Conservation (phyloP, 2,888 invertebrate species). For the Plagodis pulveraria region DNA sequence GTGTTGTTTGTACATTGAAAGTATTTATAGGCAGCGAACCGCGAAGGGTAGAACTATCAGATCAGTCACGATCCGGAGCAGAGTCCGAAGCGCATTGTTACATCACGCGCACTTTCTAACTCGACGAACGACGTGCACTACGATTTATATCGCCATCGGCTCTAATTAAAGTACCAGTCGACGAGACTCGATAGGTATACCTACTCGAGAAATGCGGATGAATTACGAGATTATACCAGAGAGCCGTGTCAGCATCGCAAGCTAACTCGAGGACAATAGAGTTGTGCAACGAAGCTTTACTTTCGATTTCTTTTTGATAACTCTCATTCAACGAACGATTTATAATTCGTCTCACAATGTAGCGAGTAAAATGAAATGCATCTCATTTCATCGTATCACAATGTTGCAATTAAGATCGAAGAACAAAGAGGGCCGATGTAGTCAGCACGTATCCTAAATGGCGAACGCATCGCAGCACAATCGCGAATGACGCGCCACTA, state of each 20-base stretch:
- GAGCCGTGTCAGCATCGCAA: slow-evolving; percentile 25
- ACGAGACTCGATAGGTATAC: slow-evolving; percentile 46
- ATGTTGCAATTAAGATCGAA: slow-evolving; percentile 50
- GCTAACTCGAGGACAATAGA: slow-evolving; percentile 63
- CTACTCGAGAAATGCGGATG: slow-evolving; percentile 53
- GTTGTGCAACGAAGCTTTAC: slow-evolving; percentile 64
- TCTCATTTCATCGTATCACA: slow-evolving; percentile 43
- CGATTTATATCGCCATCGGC: slow-evolving; percentile 70
- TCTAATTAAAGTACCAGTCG: slow-evolving; percentile 64
- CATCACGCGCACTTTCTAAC: slow-evolving; percentile 76
- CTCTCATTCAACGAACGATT: slow-evolving; percentile 54
- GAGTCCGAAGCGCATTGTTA: slow-evolving; percentile 63
- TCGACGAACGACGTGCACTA: slow-evolving; percentile 58
- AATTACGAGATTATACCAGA: slow-evolving; percentile 48
- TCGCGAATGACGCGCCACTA: slow-evolving; percentile 69
- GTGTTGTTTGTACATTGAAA: slow-evolving; percentile 25
- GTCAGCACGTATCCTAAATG: slow-evolving; percentile 60
- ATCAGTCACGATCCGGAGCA: slow-evolving; percentile 60
- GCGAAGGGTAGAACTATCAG: slow-evolving; percentile 53
- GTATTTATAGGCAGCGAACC: slow-evolving; percentile 39
- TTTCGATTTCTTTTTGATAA: slow-evolving; percentile 65
- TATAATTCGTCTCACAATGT: slow-evolving; percentile 40
- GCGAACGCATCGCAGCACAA: slow-evolving; percentile 63
- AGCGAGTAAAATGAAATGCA: slow-evolving; percentile 46
- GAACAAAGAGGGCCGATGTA: slow-evolving; percentile 55